Evolutionary conservation across 2,113 vertebrate genomes (phyloP).

Genomic region (Eleginops maclovinus): DNA sequence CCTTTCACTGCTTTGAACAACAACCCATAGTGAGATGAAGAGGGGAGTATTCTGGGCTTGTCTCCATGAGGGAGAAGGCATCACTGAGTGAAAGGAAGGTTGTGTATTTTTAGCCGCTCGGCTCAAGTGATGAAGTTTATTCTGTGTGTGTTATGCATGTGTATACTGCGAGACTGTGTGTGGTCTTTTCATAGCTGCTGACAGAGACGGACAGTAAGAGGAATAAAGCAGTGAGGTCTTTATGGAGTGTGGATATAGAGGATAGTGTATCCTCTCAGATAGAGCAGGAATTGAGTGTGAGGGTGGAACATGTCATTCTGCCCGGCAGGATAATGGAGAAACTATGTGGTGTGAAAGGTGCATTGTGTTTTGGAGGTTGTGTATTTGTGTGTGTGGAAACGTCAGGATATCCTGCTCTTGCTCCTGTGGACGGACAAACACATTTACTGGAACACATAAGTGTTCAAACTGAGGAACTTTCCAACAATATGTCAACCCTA

Average conservation of each 20-base stretch:
- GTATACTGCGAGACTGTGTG: slow-evolving; percentile 7
- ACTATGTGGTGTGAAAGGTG: slow-evolving; percentile 37
- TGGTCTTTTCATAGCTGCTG: slow-evolving; percentile 29
- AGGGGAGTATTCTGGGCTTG: slow-evolving; percentile 32
- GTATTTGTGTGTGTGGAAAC: slow-evolving; percentile 48
- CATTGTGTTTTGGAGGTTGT: slow-evolving; percentile 54
- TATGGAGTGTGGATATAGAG: slow-evolving; percentile 9
- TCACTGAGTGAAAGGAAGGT: slow-evolving; percentile 35
- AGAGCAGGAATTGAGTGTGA: background rate
- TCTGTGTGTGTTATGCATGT: slow-evolving; percentile 18
- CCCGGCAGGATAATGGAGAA: slow-evolving; percentile 40
- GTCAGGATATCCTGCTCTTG: slow-evolving; percentile 74
- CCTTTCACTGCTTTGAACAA: background rate
- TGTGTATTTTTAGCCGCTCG: slow-evolving; percentile 56
- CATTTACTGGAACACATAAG: slow-evolving; percentile 41
- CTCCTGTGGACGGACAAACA: slow-evolving; percentile 44
- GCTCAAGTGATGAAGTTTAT: slow-evolving; percentile 35
- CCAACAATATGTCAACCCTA: slow-evolving; percentile 6
- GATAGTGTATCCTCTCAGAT: slow-evolving; percentile 13
- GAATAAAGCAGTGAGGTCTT: slow-evolving; percentile 20
- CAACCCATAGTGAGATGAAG: slow-evolving; percentile 7
- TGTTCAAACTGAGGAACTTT: slow-evolving; percentile 13
- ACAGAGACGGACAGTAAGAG: slow-evolving; percentile 3
- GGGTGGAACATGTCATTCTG: slow-evolving; percentile 43
- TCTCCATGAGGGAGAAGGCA: slow-evolving; percentile 27